Evolutionary conservation across 1,140 invertebrate genomes (phyloP), one percentile per base, ranked within the genome.

Genomic region (Aphelinus atriplicis): DNA sequence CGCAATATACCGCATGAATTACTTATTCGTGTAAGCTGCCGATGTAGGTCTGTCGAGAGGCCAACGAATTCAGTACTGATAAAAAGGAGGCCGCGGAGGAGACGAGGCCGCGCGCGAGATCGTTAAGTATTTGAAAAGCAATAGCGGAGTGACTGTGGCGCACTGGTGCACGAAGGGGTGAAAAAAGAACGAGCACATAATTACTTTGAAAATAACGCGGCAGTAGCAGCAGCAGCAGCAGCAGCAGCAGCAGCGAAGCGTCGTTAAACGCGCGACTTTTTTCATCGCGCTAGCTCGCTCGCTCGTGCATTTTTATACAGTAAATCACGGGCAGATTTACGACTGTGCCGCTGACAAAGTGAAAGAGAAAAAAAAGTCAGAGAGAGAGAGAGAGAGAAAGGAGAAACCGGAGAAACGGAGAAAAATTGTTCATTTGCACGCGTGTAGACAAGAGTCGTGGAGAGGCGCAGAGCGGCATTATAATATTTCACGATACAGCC

Each of bases 401-500:
- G 60, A 2, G 43, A 46, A 6, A 10, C 1, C 9, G 10, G 10
- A 7, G 10, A 48, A 46, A 71, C 26, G n/a, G 50, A 57, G 46
- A 72, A 65, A 65, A 50, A 47, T 45, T 43, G 50, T 75, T 75
- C 73, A 70, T 75, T 75, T 75, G 73, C 73, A 75, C 73, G 69
- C 58, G 73, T 75, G 73, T 75, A 75, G 73, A 75, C 73, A 75
- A 75, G 73, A 75, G 73, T 64, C 67, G 73, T 66, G 73, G 64
- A 63, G 64, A 47, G 55, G 4, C 71, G 64, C 78, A 67, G 66
- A 62, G 73, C 72, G 76, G 60, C 79, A 84, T 84, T 83, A 84
- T 82, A 82, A 82, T 85, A 84, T 85, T 85, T 85, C 83, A 84
- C 80, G 80, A 81, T 81, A 42, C 4, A 75, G 69, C 75, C 66